Evolutionary conservation across 23 tunicate genomes (phyloP).

Genomic region (Ciona savignyi): DNA sequence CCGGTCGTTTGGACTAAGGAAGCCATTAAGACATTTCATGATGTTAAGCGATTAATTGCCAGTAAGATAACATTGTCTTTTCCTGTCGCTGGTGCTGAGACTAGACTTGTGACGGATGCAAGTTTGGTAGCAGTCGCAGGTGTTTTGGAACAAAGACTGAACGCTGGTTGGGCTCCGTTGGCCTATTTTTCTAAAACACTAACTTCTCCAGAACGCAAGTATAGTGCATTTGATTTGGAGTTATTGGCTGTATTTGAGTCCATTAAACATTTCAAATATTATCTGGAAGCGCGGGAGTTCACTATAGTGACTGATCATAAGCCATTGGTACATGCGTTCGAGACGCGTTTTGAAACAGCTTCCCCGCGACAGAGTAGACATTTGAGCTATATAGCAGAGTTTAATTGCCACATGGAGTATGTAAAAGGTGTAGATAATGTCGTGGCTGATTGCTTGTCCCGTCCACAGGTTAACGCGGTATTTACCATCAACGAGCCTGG

Average conservation of each 20-base stretch:
- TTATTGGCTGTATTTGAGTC: constrained; percentile 12
- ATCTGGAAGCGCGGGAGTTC: constrained; percentile 6
- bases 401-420: constrained; percentile 10
- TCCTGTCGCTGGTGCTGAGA: not conserved
- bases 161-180: not conserved
- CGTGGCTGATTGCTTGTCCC: constrained; percentile 16
- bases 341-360: constrained; percentile 1
- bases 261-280: not conserved
- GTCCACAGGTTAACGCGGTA: constrained; percentile 2
- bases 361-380: constrained; percentile 10
- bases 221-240: constrained; percentile 17
- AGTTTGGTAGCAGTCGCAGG: constrained; percentile 3
- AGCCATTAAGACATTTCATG: not conserved
- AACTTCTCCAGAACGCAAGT: too few relatives aligned
- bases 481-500: too few relatives aligned
- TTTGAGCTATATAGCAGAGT: constrained; percentile 10
- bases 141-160: not conserved
- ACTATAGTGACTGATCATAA: constrained; percentile 16
- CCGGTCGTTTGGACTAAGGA: not conserved
- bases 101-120: not conserved
- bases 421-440: constrained; percentile 3
- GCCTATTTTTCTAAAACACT: too few relatives aligned
- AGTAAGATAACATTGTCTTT: not conserved
- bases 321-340: constrained; percentile 14
- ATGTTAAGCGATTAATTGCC: not conserved